A percentile compares a stretch with the other conserved stretches of the same genome.
phyloP scores from a whole-genome alignment of 2,113 vertebrate species.

The Brachirus orientalis region DNA sequence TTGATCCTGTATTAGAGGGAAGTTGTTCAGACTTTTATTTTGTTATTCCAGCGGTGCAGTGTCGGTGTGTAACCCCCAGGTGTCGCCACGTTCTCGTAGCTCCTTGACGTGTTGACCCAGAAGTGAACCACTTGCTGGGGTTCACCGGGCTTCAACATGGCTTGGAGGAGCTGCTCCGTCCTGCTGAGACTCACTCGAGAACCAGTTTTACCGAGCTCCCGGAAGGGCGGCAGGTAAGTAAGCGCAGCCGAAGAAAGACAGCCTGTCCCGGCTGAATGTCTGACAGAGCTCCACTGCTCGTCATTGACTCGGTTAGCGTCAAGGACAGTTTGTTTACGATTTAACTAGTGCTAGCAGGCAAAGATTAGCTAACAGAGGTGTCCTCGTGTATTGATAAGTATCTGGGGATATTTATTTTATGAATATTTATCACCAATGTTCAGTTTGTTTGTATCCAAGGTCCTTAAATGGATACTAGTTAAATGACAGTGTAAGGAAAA shows the following conservation, averaged over 20 bases:
- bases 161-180: slow-evolving; percentile 70
- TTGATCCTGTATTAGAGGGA: neutral
- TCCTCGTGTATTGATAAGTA: neutral
- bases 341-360: slow-evolving; percentile 3
- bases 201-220: slow-evolving; percentile 16
- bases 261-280: neutral
- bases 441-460: no score
- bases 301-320: slow-evolving; percentile 21
- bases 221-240: slow-evolving; percentile 62
- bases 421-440: no score
- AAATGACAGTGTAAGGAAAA: no score
- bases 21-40: neutral
- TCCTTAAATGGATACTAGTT: no score
- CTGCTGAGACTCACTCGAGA: slow-evolving; percentile 57
- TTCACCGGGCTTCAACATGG: slow-evolving; percentile 68
- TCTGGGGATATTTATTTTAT: neutral
- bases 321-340: neutral
- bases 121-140: neutral
- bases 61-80: neutral
- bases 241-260: neutral
- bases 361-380: neutral
- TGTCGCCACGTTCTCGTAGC: neutral
- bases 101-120: slow-evolving; percentile 26
- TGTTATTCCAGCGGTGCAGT: neutral
- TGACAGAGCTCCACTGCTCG: neutral